Base-by-base conservation (phyloP, 2,797 vertebrate genomes). In the Fistularia commersonii region DNA sequence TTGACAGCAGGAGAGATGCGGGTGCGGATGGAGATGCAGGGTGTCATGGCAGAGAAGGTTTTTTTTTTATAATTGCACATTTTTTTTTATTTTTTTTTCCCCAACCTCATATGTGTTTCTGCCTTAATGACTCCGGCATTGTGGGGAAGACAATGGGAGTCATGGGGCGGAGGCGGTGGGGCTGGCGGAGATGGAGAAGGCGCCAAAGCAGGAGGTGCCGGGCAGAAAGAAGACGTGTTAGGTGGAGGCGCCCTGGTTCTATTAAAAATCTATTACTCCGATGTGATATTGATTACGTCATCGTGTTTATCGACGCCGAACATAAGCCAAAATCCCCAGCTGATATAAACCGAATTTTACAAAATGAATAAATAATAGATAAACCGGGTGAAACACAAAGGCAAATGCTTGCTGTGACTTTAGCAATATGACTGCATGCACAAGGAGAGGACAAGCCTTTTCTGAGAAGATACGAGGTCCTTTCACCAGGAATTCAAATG, bases 131-230 rank as follows among this genome's bases (percentile, higher is more conserved):
- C 8, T 39, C 1, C 1, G 11, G 42, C 41, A 6, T 33, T 3
- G 32, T 10, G 37, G 47, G 37, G 41, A 57, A 45, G 10, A 8
- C 13, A 7, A 23, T 45, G 38, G 34, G 37, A 0, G n/a, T 46
- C 34, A 6, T 44, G 51, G 41, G 43, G 34, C n/a, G 47, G 41
- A 51, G 11, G 37, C 45, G 11, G 32, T 8, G 35, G n/a, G 13
- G 51, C 11, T 12, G 43, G 7, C 33, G 38, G 6, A 35, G n/a
- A 38, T 15, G 45, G 69, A 45, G 66, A 57, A 51, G 45, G 55
- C n/a, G n/a, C n/a, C n/a, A 51, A 59, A 64, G 32, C 44, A 41
- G 50, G 40, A 48, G 54, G 56, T 66, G 3, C 48, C 15, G 32
- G 14, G 38, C 1, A 0, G 35, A 36, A 51, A 37, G 31, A n/a